Evolutionary conservation across 2,797 vertebrate genomes (phyloP).

Genomic region (Enteromius anoplus): DNA sequence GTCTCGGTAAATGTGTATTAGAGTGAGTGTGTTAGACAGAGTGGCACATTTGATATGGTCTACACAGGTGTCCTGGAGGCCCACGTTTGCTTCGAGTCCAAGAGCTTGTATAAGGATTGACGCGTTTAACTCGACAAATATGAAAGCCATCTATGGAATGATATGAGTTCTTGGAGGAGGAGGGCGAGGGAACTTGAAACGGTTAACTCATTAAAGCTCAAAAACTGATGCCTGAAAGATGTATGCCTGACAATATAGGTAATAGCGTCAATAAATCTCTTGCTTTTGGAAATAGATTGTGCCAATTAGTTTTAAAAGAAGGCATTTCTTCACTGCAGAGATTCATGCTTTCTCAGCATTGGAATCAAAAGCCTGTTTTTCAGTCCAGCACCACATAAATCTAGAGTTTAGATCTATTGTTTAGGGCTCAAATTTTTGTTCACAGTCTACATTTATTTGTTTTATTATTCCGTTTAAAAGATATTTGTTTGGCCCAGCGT

Average conservation of each 20-base stretch:
- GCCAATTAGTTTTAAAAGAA: slow-evolving; percentile 55
- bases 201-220: slow-evolving; percentile 41
- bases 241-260: slow-evolving; percentile 55
- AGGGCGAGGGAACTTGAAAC: slow-evolving; percentile 31
- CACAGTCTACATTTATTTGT: slow-evolving; percentile 52
- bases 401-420: slow-evolving; percentile 46
- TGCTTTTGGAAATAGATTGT: slow-evolving; percentile 52
- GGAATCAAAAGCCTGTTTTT: slow-evolving; percentile 32
- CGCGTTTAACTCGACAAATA: slow-evolving; percentile 61
- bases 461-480: slow-evolving; percentile 57
- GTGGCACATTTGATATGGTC: slow-evolving; percentile 54
- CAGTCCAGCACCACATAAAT: slow-evolving; percentile 39
- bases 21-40: no score
- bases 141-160: slow-evolving; percentile 60
- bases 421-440: slow-evolving; percentile 56
- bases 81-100: slow-evolving; percentile 38
- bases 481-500: slow-evolving; percentile 60
- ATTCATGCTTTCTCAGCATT: slow-evolving; percentile 43
- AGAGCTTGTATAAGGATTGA: slow-evolving; percentile 60
- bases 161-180: slow-evolving; percentile 14
- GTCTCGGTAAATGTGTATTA: no score
- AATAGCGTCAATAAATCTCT: slow-evolving; percentile 56
- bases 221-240: slow-evolving; percentile 34
- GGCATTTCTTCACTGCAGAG: slow-evolving; percentile 38
- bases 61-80: slow-evolving; percentile 54